These are phyloP conservation scores for Antennarius striatus DNA, from an alignment of 2,113 vertebrate genomes.

Conservation along the genomic window DNA sequence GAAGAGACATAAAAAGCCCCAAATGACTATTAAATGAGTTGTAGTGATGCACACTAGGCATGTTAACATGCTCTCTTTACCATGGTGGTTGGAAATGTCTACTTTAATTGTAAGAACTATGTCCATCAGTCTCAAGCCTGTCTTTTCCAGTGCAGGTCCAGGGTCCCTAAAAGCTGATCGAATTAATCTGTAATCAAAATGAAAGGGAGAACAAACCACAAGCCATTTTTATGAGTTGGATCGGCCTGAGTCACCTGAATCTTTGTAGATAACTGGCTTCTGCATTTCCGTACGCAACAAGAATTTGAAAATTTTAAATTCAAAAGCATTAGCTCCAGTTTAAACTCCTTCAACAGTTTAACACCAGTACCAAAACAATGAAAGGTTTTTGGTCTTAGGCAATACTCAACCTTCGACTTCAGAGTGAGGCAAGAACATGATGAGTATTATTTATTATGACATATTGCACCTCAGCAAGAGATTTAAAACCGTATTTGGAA, in stretches of 20 bases:
- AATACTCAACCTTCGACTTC: background rate
- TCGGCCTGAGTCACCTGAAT: too few species aligned
- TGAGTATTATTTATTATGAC: background rate
- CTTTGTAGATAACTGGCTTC: background rate
- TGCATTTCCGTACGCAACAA: background rate
- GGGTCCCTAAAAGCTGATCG: too few species aligned
- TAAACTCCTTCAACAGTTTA: background rate
- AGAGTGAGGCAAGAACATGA: slow-evolving; percentile 14
- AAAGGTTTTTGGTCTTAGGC: background rate
- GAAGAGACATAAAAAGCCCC: slow-evolving; percentile 6
- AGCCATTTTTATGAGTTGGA: too few species aligned
- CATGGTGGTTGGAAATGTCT: slow-evolving; percentile 10
- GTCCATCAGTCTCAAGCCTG: background rate
- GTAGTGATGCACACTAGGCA: slow-evolving; percentile 13
- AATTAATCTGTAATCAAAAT: too few species aligned
- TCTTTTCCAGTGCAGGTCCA: background rate
- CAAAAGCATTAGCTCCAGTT: background rate
- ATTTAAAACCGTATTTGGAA: slow-evolving; percentile 20
- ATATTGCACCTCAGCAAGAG: background rate
- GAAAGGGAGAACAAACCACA: too few species aligned
- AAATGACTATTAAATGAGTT: background rate
- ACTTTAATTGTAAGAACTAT: background rate
- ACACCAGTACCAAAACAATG: background rate
- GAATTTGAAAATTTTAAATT: background rate
- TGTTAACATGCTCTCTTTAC: background rate